Conservation (phyloP, 1,140 invertebrate species). For the Brachionus paranguensis region DNA sequence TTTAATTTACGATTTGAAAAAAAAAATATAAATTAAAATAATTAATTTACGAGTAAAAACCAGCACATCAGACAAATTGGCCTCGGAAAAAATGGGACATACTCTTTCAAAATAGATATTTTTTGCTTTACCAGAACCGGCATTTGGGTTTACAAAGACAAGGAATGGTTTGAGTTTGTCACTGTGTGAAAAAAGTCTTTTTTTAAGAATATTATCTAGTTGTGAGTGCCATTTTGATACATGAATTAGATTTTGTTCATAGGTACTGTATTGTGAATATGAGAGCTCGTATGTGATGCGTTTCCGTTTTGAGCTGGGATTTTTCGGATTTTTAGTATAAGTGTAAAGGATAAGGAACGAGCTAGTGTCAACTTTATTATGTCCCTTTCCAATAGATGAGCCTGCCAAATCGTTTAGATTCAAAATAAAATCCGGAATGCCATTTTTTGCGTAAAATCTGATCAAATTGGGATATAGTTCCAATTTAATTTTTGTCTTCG, state of each 20-base stretch:
- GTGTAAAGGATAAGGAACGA: constrained; percentile 14
- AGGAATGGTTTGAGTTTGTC: neutral
- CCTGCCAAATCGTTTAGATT: constrained; percentile 5
- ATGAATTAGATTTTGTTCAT: constrained; percentile 21
- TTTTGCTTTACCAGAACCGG: constrained; percentile 28
- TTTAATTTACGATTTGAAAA: neutral
- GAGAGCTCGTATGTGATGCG: constrained; percentile 1
- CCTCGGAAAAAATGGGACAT: neutral
- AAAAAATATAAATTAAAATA: neutral
- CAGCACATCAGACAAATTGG: neutral
- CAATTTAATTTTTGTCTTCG: neutral
- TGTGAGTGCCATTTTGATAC: constrained; percentile 7
- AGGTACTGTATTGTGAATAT: neutral
- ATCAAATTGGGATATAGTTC: neutral
- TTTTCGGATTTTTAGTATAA: neutral
- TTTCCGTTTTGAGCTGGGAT: neutral
- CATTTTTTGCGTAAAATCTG: neutral
- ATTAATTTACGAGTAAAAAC: constrained; percentile 16
- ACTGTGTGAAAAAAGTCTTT: neutral
- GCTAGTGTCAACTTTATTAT: neutral
- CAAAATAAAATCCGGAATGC: neutral
- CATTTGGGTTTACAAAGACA: constrained; percentile 32
- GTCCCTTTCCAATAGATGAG: neutral
- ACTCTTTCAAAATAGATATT: constrained; percentile 20
- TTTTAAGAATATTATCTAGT: neutral